These are phyloP conservation scores for Nomada ferruginata DNA, from an alignment of 2,888 invertebrate species.

Conservation along the genomic window DNA sequence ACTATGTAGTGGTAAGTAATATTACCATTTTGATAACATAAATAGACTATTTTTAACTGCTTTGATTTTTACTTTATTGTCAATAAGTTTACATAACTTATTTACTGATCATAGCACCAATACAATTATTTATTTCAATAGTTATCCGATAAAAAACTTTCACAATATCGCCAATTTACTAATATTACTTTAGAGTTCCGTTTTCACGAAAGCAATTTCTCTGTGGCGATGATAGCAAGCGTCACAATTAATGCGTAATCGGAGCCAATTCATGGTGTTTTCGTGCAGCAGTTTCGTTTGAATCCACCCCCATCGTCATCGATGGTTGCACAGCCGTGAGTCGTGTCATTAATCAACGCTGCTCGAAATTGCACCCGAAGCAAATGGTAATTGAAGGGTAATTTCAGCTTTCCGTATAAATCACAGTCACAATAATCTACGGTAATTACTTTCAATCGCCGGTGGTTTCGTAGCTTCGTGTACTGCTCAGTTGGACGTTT, in stretches of 20 bases:
- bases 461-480: constrained; percentile 51
- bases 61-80: too few species aligned
- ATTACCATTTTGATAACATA: too few species aligned
- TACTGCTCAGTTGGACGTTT: constrained; percentile 9
- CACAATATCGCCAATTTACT: background rate
- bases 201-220: background rate
- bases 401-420: constrained; percentile 75
- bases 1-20: too few species aligned
- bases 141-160: background rate
- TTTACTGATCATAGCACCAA: too few species aligned
- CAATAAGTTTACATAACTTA: too few species aligned
- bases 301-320: constrained; percentile 55
- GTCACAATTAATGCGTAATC: constrained; percentile 24
- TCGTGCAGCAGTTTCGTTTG: constrained; percentile 41
- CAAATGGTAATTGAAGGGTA: constrained; percentile 75
- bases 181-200: background rate
- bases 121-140: too few species aligned
- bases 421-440: constrained; percentile 75
- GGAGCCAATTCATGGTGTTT: constrained; percentile 34
- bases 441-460: constrained; percentile 75
- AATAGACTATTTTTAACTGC: too few species aligned
- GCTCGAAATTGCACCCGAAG: constrained; percentile 62
- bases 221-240: background rate
- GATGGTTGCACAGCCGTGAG: constrained; percentile 43
- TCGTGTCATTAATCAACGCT: constrained; percentile 67